Evolutionary conservation across 92 coral and sea anemone genomes (phyloP).

Genomic region (Palythoa grandis): DNA sequence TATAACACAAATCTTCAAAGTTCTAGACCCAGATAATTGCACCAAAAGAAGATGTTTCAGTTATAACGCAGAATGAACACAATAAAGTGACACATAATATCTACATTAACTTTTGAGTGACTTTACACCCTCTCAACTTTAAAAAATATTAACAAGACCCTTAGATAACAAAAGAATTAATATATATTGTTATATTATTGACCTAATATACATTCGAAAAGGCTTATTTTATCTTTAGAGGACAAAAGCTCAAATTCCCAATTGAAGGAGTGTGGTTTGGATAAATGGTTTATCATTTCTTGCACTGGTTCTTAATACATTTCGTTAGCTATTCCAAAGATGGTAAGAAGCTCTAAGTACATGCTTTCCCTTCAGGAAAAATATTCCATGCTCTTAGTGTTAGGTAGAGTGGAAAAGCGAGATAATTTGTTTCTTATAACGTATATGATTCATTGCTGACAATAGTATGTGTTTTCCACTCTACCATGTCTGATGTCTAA

Average conservation of each 20-base stretch:
- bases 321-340: not conserved
- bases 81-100: not conserved
- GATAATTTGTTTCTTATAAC: not conserved
- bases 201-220: not conserved
- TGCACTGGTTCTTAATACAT: not conserved
- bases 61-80: no score
- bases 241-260: not conserved
- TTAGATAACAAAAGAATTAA: not conserved
- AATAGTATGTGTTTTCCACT: not conserved
- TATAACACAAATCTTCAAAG: not conserved
- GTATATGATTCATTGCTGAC: no score
- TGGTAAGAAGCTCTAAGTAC: not conserved
- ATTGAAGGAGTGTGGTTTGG: no score
- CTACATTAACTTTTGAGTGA: no score
- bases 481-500: not conserved
- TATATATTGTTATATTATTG: not conserved
- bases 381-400: not conserved
- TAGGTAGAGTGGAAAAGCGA: conserved; percentile 10
- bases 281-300: not conserved
- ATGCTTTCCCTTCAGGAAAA: not conserved
- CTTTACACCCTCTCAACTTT: not conserved
- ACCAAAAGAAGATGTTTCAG: no score
- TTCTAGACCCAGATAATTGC: no score
- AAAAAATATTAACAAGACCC: not conserved
- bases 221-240: not conserved